Base-by-base conservation (phyloP, 2,888 invertebrate genomes). In the Andrena bicolor region DNA sequence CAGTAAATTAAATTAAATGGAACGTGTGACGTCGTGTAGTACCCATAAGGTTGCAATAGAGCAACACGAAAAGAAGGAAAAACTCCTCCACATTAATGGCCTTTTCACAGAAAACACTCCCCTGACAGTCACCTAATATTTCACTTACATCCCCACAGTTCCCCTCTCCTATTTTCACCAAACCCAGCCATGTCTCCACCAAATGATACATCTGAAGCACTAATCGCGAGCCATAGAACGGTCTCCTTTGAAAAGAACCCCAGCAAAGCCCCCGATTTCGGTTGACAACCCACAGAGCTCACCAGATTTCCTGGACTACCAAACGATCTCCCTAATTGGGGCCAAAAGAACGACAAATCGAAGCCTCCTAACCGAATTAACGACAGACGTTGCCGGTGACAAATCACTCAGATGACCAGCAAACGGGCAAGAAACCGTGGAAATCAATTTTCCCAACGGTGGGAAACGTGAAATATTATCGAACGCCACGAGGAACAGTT, bases 391-490 rank as follows among this genome's bases (percentile, higher is more conserved):
- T 53, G 30, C 65, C 41, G 5, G 69, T 72, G 81, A 84, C 76
- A 80, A 66, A 76, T 80, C 70, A 51, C 70, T 60, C 48, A 10
- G 64, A 71, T 71, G 78, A 56, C 61, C 70, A 49, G 28, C 69
- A 26, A 64, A 28, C 32, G 79, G 64, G 28, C 69, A 74, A 83
- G 76, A 81, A 83, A 84, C 79, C 84, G 53, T 41, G 60, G 70
- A 65, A 86, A 88, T 86, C 84, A 86, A 87, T 88, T 86, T 81
- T 63, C 70, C 28, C 16, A 32, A 7, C 13, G 26, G 26, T n/a
- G 64, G 70, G 51, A 68, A 61, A 66, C 23, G 66, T 84, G 86
- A 87, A 87, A 84, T 86, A 88, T 87, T 86, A 88, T 83, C 87
- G 76, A 32, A 66, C 63, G 69, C 35, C 60, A 30, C 61, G 20